Evolutionary conservation across 2,797 vertebrate genomes (phyloP), one percentile per base, ranked within the genome.

Genomic region (Argya squamiceps): DNA sequence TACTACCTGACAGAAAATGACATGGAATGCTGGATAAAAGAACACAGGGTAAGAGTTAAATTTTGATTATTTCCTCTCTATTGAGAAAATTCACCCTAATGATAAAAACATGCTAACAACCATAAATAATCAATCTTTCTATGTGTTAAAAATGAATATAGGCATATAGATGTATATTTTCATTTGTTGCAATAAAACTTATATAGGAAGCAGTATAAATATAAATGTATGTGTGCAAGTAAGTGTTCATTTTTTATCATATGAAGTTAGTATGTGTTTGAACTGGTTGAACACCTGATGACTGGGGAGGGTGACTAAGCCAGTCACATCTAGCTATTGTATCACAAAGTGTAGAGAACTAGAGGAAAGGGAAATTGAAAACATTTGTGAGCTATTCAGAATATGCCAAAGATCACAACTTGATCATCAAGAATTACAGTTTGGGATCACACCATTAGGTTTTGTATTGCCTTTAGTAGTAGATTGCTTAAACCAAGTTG

Each of bases 21-120:
- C 96, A 99, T 99, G 99, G 99, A 99, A 95, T 98, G 98, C 97
- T 99, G 99, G 97, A 99, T 99, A 97, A 99, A 99, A 97, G 99
- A 99, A 70, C 99, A 99, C 93, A 98, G 99, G 98, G 99, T 99
- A 95, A 98, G 98, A 75, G 43, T 83, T 49, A 74, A 39, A 56
- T 46, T 80, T 80, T 4, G 12, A 9, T 77, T 96, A 8, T 59
- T 60, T 79, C 12, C n/a, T 67, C 11, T 68, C 11, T 62, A 0
- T 79, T 9, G 16, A 64, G n/a, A 82, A 68, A 32, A 37, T 27
- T 70, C 32, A 74, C 43, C 3, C 5, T n/a, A 6, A 49, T 73
- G 23, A 32, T 34, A 69, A 47, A 78, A 50, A 55, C 9, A 14
- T 50, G 13, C 67, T 55, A 46, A 58, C 53, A 88, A 3, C 26